These are phyloP conservation scores for Recurvirostra avosetta DNA, from an alignment of 2,113 vertebrate genomes.

Conservation along the genomic window DNA sequence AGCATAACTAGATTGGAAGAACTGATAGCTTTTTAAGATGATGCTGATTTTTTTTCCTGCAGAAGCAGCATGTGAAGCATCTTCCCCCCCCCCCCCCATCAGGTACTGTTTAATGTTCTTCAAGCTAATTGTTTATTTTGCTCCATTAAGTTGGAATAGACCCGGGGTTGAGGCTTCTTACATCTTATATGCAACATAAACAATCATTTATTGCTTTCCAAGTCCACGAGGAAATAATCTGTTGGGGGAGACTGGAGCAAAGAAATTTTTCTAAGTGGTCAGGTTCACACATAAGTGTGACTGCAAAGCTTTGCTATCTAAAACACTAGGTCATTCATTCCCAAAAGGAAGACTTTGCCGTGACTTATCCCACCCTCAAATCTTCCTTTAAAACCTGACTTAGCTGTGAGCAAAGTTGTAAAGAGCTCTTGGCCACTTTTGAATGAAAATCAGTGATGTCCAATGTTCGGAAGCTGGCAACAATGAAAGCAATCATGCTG, in stretches of 20 bases:
- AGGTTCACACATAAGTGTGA: background rate
- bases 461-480: conserved; percentile 19
- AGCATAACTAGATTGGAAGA: background rate
- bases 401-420: background rate
- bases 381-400: conserved; percentile 8
- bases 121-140: conserved; percentile 19
- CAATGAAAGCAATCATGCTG: conserved; percentile 22
- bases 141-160: background rate
- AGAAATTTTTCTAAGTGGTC: background rate
- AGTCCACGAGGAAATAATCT: background rate
- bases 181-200: background rate
- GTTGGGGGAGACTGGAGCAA: background rate
- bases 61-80: background rate
- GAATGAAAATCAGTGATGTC: conserved; percentile 44
- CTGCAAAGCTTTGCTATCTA: background rate
- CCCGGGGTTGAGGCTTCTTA: background rate
- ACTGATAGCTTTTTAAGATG: background rate
- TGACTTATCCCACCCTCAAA: conserved; percentile 4
- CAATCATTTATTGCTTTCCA: background rate
- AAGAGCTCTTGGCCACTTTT: conserved; percentile 11
- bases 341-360: background rate
- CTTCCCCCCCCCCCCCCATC: too few species aligned
- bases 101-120: background rate
- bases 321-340: conserved; percentile 39
- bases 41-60: background rate